A percentile compares a stretch with the other conserved stretches of the same genome.
Conservation (phyloP, 2,888 invertebrate genomes). For the Timema cristinae region DNA sequence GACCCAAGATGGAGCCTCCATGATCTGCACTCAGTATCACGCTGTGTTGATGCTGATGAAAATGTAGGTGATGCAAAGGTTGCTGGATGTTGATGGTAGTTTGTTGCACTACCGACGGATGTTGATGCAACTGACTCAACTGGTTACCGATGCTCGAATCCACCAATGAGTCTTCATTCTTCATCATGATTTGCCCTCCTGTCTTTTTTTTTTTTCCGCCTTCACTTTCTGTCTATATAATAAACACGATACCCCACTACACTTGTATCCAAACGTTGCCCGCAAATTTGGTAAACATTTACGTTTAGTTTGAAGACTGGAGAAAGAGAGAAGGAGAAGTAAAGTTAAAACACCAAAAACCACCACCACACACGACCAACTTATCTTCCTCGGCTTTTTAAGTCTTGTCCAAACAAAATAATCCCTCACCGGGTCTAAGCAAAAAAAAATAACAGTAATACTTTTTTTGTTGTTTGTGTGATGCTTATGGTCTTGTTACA, state of each 20-base stretch:
- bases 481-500: too few species aligned
- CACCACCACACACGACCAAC: not conserved
- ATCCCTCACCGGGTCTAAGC: not conserved
- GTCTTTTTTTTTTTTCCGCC: too few species aligned
- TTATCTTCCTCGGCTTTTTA: constrained; percentile 22
- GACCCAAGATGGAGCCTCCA: constrained; percentile 22
- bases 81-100: constrained; percentile 40
- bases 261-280: constrained; percentile 24
- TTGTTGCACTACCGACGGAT: constrained; percentile 30
- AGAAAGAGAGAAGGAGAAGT: not conserved
- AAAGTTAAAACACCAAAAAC: not conserved
- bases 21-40: constrained; percentile 37
- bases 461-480: too few species aligned
- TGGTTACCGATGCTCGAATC: constrained; percentile 29
- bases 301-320: constrained; percentile 27
- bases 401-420: constrained; percentile 27
- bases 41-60: constrained; percentile 44
- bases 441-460: not conserved
- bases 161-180: constrained; percentile 29
- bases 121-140: constrained; percentile 26
- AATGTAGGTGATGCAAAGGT: constrained; percentile 45
- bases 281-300: constrained; percentile 34
- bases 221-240: not conserved
- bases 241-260: constrained; percentile 3
- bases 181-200: constrained; percentile 29